Conservation (phyloP, 2,113 vertebrate genomes). For the Zootoca vivipara region DNA sequence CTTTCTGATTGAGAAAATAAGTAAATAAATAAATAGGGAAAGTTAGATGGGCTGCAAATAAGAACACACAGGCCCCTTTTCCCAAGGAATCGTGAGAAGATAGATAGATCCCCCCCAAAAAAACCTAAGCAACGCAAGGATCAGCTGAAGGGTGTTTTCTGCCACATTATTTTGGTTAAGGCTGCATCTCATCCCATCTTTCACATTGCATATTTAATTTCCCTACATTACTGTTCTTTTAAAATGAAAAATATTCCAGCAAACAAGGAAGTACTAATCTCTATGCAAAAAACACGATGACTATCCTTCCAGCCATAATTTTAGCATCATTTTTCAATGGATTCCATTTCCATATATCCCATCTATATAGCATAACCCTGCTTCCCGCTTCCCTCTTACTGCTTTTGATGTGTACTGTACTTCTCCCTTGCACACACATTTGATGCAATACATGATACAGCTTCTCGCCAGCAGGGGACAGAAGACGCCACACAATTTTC, state of each 20-base stretch:
- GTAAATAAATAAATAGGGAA: not conserved
- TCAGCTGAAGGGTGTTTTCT: not conserved
- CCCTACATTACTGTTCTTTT: not conserved
- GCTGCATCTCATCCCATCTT: not conserved
- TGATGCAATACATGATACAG: not conserved
- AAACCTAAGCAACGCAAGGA: too few species aligned
- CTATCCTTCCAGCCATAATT: not conserved
- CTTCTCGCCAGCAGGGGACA: constrained; percentile 57
- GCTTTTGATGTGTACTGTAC: not conserved
- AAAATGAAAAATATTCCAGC: not conserved
- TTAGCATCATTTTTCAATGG: not conserved
- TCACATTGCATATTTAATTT: not conserved
- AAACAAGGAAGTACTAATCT: not conserved
- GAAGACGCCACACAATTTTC: not conserved
- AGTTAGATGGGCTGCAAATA: not conserved
- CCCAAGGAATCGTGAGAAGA: not conserved
- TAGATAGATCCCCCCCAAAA: not conserved
- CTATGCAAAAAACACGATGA: not conserved
- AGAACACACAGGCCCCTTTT: not conserved
- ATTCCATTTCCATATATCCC: not conserved
- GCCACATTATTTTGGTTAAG: not conserved
- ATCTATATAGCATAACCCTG: not conserved
- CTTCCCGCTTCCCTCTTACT: not conserved
- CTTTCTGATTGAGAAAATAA: constrained; percentile 78
- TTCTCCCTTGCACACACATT: not conserved